phyloP scores from a whole-genome alignment of 2,113 vertebrate species.

The Ailuropoda melanoleuca region DNA sequence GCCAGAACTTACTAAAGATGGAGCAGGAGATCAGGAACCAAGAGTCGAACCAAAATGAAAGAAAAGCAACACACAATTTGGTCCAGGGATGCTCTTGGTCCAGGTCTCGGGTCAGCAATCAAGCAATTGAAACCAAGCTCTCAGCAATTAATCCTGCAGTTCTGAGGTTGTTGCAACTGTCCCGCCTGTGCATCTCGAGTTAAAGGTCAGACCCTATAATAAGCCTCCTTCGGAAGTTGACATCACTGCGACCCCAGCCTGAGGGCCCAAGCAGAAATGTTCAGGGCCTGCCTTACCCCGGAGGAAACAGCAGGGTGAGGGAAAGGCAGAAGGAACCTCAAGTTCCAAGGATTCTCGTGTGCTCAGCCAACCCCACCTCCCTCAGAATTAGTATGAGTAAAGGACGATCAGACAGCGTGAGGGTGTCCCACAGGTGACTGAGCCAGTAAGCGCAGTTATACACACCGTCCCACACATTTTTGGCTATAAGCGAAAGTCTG shows the following conservation, averaged over 20 bases:
- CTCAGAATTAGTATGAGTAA: background rate
- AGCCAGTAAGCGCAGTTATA: background rate
- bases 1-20: background rate
- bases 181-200: background rate
- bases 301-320: background rate
- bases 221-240: conserved; percentile 54
- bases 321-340: background rate
- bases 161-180: background rate
- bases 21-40: background rate
- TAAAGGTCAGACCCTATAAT: conserved; percentile 72
- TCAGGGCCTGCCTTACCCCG: background rate
- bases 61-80: background rate
- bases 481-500: background rate
- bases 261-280: background rate
- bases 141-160: conserved; percentile 29
- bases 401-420: background rate
- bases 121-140: background rate
- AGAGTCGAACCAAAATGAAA: background rate
- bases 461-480: background rate
- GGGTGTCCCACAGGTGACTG: background rate
- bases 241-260: background rate
- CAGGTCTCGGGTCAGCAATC: background rate
- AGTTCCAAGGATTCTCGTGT: background rate
- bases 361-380: background rate
- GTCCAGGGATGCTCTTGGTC: background rate